These are phyloP conservation scores for Vulpes vulpes DNA, from an alignment of 2,113 vertebrate species.

Conservation along the genomic window DNA sequence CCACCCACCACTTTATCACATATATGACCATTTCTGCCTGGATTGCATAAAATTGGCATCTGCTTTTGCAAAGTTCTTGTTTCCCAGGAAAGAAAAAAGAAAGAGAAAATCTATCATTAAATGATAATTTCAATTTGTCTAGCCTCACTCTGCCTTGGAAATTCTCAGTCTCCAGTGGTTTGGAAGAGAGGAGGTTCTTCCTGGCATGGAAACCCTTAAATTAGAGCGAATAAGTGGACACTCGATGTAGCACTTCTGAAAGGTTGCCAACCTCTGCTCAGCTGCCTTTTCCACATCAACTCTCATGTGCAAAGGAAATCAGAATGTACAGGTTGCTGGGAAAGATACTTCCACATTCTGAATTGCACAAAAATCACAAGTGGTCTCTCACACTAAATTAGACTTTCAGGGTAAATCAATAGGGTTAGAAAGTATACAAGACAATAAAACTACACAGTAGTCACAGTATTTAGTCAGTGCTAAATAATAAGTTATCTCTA, in stretches of 20 bases:
- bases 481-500: slow-evolving; percentile 61
- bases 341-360: slow-evolving; percentile 39
- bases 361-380: slow-evolving; percentile 70
- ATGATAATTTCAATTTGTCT: slow-evolving; percentile 71
- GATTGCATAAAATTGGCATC: background rate
- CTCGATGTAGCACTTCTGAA: slow-evolving; percentile 63
- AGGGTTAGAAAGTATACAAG: slow-evolving; percentile 49
- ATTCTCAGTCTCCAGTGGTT: slow-evolving; percentile 52
- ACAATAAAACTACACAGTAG: slow-evolving; percentile 57
- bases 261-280: slow-evolving; percentile 70
- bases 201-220: slow-evolving; percentile 56
- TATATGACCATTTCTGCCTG: background rate
- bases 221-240: slow-evolving; percentile 67
- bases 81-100: slow-evolving; percentile 30
- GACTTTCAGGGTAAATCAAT: slow-evolving; percentile 67
- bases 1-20: background rate
- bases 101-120: slow-evolving; percentile 45
- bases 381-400: slow-evolving; percentile 66
- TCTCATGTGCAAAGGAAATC: slow-evolving; percentile 64
- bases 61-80: slow-evolving; percentile 48
- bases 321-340: slow-evolving; percentile 49
- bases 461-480: background rate
- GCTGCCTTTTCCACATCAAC: slow-evolving; percentile 63
- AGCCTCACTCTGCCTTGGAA: slow-evolving; percentile 49
- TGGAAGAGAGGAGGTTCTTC: slow-evolving; percentile 51